Conservation (phyloP, 2,797 vertebrate genomes). For the Protosalanx chinensis region DNA sequence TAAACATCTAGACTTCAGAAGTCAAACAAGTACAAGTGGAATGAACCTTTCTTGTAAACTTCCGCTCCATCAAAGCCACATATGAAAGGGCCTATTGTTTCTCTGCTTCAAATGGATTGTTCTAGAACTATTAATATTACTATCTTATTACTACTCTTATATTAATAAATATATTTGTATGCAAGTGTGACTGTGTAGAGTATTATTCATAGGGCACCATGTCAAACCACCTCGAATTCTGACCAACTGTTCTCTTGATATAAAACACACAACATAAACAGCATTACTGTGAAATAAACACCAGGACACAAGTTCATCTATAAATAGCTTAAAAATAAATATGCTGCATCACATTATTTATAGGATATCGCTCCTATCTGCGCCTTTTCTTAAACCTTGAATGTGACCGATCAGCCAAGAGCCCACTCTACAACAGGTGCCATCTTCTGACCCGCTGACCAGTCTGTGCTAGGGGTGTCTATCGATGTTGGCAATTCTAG, state of each 20-base stretch:
- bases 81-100: constrained; percentile 21
- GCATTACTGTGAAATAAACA: constrained; percentile 46
- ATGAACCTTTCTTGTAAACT: constrained; percentile 59
- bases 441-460: background rate
- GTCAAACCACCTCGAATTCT: constrained; percentile 32
- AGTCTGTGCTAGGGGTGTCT: background rate
- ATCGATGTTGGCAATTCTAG: background rate
- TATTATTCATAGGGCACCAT: constrained; percentile 33
- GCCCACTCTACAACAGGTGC: constrained; percentile 25
- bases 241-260: constrained; percentile 30
- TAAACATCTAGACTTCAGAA: constrained; percentile 54
- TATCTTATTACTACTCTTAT: constrained; percentile 29
- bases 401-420: constrained; percentile 11
- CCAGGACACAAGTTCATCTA: constrained; percentile 61
- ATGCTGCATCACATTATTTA: constrained; percentile 73
- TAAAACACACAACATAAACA: constrained; percentile 55
- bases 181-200: constrained; percentile 23
- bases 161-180: constrained; percentile 65
- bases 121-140: constrained; percentile 5
- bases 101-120: constrained; percentile 4
- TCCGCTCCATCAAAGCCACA: constrained; percentile 25
- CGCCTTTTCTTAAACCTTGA: background rate
- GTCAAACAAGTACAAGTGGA: constrained; percentile 46
- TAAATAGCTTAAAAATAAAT: constrained; percentile 82
- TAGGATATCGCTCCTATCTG: constrained; percentile 48